Evolutionary conservation across 1,140 invertebrate species (phyloP), one percentile per base, ranked within the genome.

Genomic region (Procambarus virginalis): DNA sequence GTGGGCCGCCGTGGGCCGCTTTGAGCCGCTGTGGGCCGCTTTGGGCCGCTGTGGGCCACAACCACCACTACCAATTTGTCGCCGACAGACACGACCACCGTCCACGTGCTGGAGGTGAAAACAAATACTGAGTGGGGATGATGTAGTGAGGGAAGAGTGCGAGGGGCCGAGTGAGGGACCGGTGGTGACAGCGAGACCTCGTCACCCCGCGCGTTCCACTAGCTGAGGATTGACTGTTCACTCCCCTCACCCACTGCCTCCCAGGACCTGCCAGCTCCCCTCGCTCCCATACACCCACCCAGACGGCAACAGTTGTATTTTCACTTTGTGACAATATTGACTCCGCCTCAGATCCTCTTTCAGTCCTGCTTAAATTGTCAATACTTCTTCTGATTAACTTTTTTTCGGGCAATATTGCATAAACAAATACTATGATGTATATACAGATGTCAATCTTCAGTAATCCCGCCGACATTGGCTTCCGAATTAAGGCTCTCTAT

Each of bases 211-310:
- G 34, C 77, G 34, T 55, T 45, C 58, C 86, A 87, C 77, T n/a
- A 77, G 77, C 78, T 80, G 86, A 87, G 86, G 86, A 87, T 79
- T 87, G 86, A 87, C 86, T 87, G 86, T 78, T 80, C 77, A 75
- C 12, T 64, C 46, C 78, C 82, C 82, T 84, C 68, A 73, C 48
- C 17, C 34, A n/a, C 64, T 20, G 77, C 86, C 86, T 80, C 77
- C 64, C 85, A 51, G 85, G 45, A 86, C 84, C 58, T 46, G 34
- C 34, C 51, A 3, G 34, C 76, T 48, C 20, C 76, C 49, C 76
- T 77, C 75, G 22, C 75, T 51, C 17, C 9, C 51, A 58, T 48
- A 34, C 46, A 68, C 77, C 86, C 64, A 70, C 60, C 76, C 14
- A 51, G 76, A 86, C 60, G 79, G 64, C 86, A 79, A 87, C 86